Base-by-base conservation (phyloP, 2,113 vertebrate genomes). In the Eublepharis macularius region DNA sequence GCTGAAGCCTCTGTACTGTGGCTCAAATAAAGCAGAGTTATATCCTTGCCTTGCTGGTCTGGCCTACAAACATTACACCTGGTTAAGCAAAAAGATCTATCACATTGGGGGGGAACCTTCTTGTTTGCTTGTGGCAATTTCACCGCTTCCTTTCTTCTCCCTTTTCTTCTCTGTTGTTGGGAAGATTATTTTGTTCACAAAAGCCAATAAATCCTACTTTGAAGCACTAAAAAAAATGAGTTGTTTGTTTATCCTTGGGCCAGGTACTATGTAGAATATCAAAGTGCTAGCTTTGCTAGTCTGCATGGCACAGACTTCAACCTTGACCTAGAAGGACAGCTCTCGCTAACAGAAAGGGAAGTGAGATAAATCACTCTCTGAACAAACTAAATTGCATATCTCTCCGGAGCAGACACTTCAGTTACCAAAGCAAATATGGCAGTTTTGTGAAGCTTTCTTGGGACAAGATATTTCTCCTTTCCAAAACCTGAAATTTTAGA, bases 221-320 rank as follows among this genome's bases (percentile, higher is more conserved):
- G 92, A 94, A 93, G 86, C 73, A 90, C 82, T 87, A 79, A 83
- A 88, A 88, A 92, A 89, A 92, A 88, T 82, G 87, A 94, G 80
- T 85, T 87, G 86, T 93, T 93, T 92, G 89, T 90, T 94, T 94
- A 92, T 92, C 93, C 93, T 92, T 89, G 75, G 92, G 93, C 92
- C 88, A 90, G 90, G 92, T 90, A 83, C 88, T 94, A 80, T 89
- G 81, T 86, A 88, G 91, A 93, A 91, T 91, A 92, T 94, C 91
- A 90, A 83, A 94, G 86, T 69, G 65, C 85, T 84, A 76, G 84
- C 82, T 90, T 92, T 91, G 90, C 87, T 90, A 49, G 87, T 94
- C 82, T 88, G 87, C 43, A 36, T 86, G 78, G 84, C 82, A 87
- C 87, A 87, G 87, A 86, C 76, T 90, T 85, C 89, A 91, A 57